Evolutionary conservation across 1,140 invertebrate genomes (phyloP).

Genomic region (Euwallacea fornicatus): DNA sequence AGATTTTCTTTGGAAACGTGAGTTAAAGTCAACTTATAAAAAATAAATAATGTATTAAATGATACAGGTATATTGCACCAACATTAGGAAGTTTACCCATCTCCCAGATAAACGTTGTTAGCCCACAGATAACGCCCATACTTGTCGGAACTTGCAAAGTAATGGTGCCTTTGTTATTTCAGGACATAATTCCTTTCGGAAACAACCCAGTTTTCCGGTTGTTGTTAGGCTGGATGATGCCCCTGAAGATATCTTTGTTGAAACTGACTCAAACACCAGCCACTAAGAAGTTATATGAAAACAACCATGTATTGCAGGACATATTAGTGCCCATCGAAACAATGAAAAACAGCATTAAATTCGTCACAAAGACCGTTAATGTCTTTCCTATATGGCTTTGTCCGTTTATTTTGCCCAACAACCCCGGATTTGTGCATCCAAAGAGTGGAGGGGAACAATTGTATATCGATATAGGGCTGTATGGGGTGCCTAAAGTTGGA

Average conservation of each 20-base stretch:
- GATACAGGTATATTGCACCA: too few species aligned
- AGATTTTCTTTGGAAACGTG: too few species aligned
- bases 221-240: conserved; percentile 78
- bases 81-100: too few species aligned
- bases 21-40: too few species aligned
- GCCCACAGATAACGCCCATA: too few species aligned
- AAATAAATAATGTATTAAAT: too few species aligned
- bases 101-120: too few species aligned
- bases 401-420: conserved; percentile 70
- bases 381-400: conserved; percentile 86
- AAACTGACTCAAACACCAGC: conserved; percentile 79
- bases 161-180: conserved; percentile 38
- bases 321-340: conserved; percentile 74
- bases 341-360: conserved; percentile 63
- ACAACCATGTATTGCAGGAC: conserved; percentile 81
- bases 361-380: conserved; percentile 71
- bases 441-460: conserved; percentile 54
- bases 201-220: conserved; percentile 75
- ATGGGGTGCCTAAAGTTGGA: conserved; percentile 70
- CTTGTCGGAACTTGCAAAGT: too few species aligned
- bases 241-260: conserved; percentile 79
- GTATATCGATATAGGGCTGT: conserved; percentile 80
- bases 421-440: conserved; percentile 73
- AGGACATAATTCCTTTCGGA: conserved; percentile 87
- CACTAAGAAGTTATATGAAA: conserved; percentile 74